A percentile compares a stretch with the other conserved stretches of the same genome.
These are phyloP conservation scores for Acanthisitta chloris DNA, from an alignment of 2,113 vertebrate species.

Conservation along the genomic window DNA sequence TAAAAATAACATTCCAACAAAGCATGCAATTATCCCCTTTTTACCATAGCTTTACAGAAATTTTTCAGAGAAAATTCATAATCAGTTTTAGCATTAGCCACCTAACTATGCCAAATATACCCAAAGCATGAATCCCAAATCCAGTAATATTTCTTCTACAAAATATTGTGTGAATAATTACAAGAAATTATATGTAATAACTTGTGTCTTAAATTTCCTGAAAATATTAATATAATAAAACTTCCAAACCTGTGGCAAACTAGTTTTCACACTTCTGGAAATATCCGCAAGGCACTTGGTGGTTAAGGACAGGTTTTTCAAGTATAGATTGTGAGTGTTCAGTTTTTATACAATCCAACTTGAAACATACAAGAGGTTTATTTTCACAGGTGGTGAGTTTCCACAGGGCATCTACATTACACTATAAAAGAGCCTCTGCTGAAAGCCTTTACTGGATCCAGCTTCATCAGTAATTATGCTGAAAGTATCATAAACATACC, in stretches of 20 bases:
- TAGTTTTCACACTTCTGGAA: not conserved
- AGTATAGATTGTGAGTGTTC: not conserved
- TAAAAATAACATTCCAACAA: not conserved
- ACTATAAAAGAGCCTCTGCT: not conserved
- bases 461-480: not conserved
- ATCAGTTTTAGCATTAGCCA: not conserved
- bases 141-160: not conserved
- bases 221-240: not conserved
- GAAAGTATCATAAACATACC: conserved; percentile 29
- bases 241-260: not conserved
- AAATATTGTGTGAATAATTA: not conserved
- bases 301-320: not conserved
- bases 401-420: not conserved
- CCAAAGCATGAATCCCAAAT: not conserved
- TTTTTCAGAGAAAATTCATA: not conserved
- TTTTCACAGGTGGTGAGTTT: not conserved
- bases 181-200: not conserved
- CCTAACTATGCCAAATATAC: not conserved
- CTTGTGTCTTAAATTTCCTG: not conserved
- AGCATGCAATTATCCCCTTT: not conserved
- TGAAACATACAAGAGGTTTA: not conserved
- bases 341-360: not conserved
- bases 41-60: not conserved
- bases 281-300: not conserved
- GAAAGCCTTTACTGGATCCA: not conserved